Conservation (phyloP, 2,113 vertebrate genomes). For the Rhinolophus sinicus region DNA sequence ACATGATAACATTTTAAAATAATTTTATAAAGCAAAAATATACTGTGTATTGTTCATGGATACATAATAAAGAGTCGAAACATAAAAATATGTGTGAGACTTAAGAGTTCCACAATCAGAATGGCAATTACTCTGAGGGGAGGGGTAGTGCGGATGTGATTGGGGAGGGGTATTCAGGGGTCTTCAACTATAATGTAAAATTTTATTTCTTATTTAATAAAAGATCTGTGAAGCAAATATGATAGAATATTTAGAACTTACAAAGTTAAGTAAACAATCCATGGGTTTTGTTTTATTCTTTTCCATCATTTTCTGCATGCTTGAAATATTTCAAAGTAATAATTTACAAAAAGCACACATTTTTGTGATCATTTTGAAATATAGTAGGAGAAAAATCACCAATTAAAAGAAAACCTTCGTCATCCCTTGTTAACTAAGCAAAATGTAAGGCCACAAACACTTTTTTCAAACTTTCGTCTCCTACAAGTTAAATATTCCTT, state of each 20-base stretch:
- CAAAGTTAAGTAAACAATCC: not conserved
- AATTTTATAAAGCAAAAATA: not conserved
- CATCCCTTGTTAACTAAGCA: conserved; percentile 76
- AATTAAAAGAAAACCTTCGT: conserved; percentile 78
- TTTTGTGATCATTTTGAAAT: conserved; percentile 74
- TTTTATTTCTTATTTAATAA: not conserved
- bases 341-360: not conserved
- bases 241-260: not conserved
- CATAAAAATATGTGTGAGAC: not conserved
- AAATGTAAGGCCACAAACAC: conserved; percentile 68
- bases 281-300: not conserved
- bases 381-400: conserved; percentile 70
- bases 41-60: not conserved
- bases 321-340: not conserved
- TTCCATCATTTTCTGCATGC: not conserved
- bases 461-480: conserved; percentile 70
- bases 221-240: not conserved
- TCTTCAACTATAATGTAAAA: not conserved
- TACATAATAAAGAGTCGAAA: not conserved
- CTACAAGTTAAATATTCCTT: conserved; percentile 75
- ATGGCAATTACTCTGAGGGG: no score
- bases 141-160: not conserved
- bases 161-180: not conserved
- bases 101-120: not conserved
- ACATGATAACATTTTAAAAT: not conserved